A percentile compares a stretch with the other conserved stretches of the same genome.
Evolutionary conservation across 2,113 vertebrate species (phyloP).

Genomic region (Nestor notabilis): DNA sequence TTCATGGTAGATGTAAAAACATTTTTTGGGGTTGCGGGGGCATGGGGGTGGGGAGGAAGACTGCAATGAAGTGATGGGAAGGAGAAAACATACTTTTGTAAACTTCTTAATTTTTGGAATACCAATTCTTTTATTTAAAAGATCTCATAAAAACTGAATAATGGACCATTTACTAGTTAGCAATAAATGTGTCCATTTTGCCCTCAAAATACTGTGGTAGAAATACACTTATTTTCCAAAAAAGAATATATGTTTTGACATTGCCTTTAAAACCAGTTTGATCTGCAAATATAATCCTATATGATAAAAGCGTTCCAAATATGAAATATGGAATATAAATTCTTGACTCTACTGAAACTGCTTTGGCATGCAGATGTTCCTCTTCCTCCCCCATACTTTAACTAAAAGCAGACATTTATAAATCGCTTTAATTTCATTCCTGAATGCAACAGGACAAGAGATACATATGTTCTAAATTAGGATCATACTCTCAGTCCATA

Average conservation of each 20-base stretch:
- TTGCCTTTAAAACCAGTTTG: slow-evolving; percentile 65
- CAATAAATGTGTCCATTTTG: background rate
- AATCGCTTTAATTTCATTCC: slow-evolving; percentile 83
- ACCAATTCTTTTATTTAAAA: background rate
- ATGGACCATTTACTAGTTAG: background rate
- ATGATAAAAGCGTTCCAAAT: slow-evolving; percentile 66
- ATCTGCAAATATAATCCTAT: slow-evolving; percentile 62
- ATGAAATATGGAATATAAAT: slow-evolving; percentile 66
- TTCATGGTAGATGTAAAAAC: background rate
- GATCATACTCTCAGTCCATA: slow-evolving; percentile 83
- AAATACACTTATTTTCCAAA: slow-evolving; percentile 42
- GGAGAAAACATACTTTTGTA: background rate
- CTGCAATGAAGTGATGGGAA: background rate
- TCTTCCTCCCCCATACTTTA: slow-evolving; percentile 53
- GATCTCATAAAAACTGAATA: background rate
- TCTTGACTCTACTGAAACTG: slow-evolving; percentile 62
- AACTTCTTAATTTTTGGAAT: background rate
- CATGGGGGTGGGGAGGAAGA: background rate
- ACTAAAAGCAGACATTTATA: slow-evolving; percentile 80
- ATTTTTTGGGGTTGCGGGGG: background rate
- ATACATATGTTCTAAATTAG: slow-evolving; percentile 87
- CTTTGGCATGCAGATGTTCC: slow-evolving; percentile 70
- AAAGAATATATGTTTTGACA: slow-evolving; percentile 60
- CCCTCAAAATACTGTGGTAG: background rate
- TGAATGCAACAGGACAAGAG: slow-evolving; percentile 81